Evolutionary conservation across 2,797 vertebrate genomes (phyloP), one percentile per base, ranked within the genome.

Genomic region (Oreonectes daqikongensis): DNA sequence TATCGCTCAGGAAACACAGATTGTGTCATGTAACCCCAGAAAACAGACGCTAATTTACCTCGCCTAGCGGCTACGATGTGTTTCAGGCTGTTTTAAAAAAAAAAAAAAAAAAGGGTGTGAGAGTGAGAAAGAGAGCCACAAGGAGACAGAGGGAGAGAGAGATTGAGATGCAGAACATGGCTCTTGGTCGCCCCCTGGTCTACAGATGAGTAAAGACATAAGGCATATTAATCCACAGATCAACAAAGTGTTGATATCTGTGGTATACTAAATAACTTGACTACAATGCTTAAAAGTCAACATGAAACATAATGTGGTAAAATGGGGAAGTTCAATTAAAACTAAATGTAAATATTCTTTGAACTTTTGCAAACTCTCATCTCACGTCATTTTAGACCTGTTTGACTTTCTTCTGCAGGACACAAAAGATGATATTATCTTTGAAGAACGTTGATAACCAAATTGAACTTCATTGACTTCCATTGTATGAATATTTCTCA

Each of bases 11-110:
- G 46, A 81, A 85, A 86, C 84, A 84, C 80, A 71, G 84, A 76
- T 84, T 87, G 85, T 89, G 88, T 88, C 86, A 87, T 84, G 72
- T 82, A 81, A 59, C 79, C 83, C 83, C 78, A 84, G 84, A 87
- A n/a, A 89, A 86, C 84, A 87, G 84, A 82, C 87, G 85, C 89
- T 92, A 90, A 93, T 91, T 91, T 76, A 88, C 89, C 86, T 88
- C 83, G 84, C 85, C 88, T 88, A 84, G 85, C 24, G 86, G 88
- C 83, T 70, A 87, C 89, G 90, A 84, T 84, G 67, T 83, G 84
- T 87, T 77, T 79, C 76, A 63, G 74, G n/a, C 74, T 65, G 68
- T 55, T 71, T 79, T n/a, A n/a, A n/a, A n/a, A n/a, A n/a, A n/a
- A n/a, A n/a, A n/a, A n/a, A n/a, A n/a, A 28, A 48, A 69, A 66